phyloP scores from a whole-genome alignment of 2,113 vertebrate species.

The human region GRCh38 chr22:36866001-36866500 shows the following conservation, averaged over 20 bases:
- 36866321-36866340: not conserved
- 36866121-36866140: not conserved
- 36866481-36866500: fast-evolving
- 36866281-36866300: not conserved
- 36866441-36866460: not conserved
- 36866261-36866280: fast-evolving
- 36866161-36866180: not conserved
- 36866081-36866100: not conserved
- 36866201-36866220: not conserved
- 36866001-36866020: fast-evolving
- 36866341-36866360: not conserved
- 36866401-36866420: fast-evolving
- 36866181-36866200: fast-evolving
- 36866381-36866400: not conserved
- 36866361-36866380: no score
- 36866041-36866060: not conserved
- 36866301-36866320: no score
- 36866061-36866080: fast-evolving
- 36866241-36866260: not conserved
- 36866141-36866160: not conserved
- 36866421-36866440: not conserved
- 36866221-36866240: fast-evolving
- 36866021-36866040: not conserved
- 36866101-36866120: not conserved
- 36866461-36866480: fast-evolving